phyloP scores from a whole-genome alignment of 2,797 vertebrate genomes.

The Hafferia zeledoni region DNA sequence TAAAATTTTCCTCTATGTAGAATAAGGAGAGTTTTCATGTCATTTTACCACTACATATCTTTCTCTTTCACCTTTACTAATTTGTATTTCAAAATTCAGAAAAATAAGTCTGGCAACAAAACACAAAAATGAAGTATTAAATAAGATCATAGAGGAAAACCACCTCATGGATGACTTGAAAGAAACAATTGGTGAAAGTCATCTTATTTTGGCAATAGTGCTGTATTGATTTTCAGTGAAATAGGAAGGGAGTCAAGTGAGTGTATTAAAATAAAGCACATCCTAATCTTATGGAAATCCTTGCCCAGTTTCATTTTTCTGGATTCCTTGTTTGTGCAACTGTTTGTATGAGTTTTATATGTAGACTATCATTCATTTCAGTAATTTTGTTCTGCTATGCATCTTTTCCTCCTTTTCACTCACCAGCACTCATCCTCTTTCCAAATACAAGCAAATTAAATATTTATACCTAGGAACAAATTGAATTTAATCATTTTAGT shows the following conservation, averaged over 20 bases:
- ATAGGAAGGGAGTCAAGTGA: not conserved
- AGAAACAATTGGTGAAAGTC: not conserved
- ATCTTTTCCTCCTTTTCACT: not conserved
- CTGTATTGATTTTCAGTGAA: not conserved
- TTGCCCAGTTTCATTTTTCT: not conserved
- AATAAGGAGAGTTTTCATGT: not conserved
- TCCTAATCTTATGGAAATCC: not conserved
- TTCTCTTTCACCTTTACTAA: not conserved
- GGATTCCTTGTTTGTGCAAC: not conserved
- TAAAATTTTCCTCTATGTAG: not conserved
- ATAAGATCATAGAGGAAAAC: not conserved
- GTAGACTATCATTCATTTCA: not conserved
- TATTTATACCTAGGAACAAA: not conserved
- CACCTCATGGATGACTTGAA: not conserved
- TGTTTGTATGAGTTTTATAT: not conserved
- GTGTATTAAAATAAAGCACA: not conserved
- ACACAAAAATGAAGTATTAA: not conserved
- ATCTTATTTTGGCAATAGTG: not conserved
- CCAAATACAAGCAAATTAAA: not conserved
- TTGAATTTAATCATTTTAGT: not conserved
- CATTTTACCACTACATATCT: not conserved
- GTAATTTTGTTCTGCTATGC: not conserved
- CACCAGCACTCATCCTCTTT: not conserved
- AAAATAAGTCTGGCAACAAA: not conserved
- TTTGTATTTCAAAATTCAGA: not conserved